Base-by-base conservation (phyloP, 2,113 vertebrate genomes). In the Ranitomeya variabilis region DNA sequence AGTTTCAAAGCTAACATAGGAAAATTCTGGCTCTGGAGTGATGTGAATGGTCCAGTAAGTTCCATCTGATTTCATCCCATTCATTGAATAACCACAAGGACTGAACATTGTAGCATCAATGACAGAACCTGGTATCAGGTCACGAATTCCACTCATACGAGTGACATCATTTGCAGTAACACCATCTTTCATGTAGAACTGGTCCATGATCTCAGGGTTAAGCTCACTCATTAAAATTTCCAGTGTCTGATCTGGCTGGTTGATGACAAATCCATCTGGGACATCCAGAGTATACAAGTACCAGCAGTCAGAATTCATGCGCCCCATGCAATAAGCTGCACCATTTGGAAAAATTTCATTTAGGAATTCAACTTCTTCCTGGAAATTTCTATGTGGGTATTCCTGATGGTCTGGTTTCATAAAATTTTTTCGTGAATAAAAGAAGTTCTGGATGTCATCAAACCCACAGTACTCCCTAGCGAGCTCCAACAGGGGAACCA, bases 41-140 rank as follows among this genome's bases (percentile, higher is more conserved):
- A 99, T 99, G 96, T 99, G 98, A 95, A 99, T 99, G 95, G 98
- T 99, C 98, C 98, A 99, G 94, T 99, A 99, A 93, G 97, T 99
- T 97, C 98, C 98, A 93, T 99, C 98, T 51, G 96, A 96, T 95
- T 99, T 99, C 98, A 99, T 99, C 95, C 98, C 98, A 93, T 99
- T 99, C 98, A 99, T 99, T 88, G 98, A 99, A 96, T 99, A 99
- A 92, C 98, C 98, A 98, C 98, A 99, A 94, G 98, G 98, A 96
- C 99, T 99, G 96, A 99, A 99, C 96, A 99, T 96, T 93, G 98
- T 99, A 96, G 97, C 98, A 91, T 99, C 98, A 94, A 99, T 99
- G 97, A 99, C 97, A 96, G 98, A 99, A 99, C 98, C 98, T 99
- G 98, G 96, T 97, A 99, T 98, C 97, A 99, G 98, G 98, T 99